Conservation (phyloP, 2,888 invertebrate species). For the Ctena decussata region DNA sequence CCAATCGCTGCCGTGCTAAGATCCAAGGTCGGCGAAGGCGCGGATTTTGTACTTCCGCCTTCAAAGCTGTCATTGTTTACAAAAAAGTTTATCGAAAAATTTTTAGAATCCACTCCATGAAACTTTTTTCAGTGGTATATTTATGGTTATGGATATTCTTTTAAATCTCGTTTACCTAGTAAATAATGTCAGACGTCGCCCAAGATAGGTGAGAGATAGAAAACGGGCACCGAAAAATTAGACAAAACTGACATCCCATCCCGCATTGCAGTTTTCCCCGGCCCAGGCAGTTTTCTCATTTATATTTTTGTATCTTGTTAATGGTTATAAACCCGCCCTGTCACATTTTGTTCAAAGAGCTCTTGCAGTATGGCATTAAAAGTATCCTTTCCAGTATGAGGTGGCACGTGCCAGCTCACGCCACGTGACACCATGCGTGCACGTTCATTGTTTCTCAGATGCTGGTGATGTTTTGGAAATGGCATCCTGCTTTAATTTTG, state of each 20-base stretch:
- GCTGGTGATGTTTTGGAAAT: neutral
- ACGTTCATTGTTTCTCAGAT: conserved; percentile 5
- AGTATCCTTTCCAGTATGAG: too few relatives aligned
- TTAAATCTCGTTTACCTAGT: conserved; percentile 39
- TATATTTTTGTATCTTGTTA: too few relatives aligned
- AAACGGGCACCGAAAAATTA: too few relatives aligned
- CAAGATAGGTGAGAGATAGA: conserved; percentile 48
- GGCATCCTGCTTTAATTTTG: conserved; percentile 35
- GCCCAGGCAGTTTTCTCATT: too few relatives aligned
- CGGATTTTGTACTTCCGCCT: conserved; percentile 8
- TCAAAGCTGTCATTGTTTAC: neutral
- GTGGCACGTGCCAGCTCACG: neutral
- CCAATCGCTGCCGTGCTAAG: neutral
- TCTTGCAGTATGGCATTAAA: too few relatives aligned
- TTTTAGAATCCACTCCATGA: too few relatives aligned
- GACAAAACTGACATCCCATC: too few relatives aligned
- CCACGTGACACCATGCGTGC: conserved; percentile 4
- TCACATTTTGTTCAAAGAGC: too few relatives aligned
- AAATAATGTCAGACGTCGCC: conserved; percentile 58
- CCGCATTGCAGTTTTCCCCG: too few relatives aligned
- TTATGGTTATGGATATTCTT: conserved; percentile 57
- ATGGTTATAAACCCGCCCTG: too few relatives aligned
- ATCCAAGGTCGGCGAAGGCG: neutral
- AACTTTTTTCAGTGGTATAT: neutral
- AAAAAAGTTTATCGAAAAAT: too few relatives aligned